A percentile compares a stretch with the other conserved stretches of the same genome.
Evolutionary conservation across 2,888 invertebrate genomes (phyloP).

Genomic region (Allophyes oxyacanthae): DNA sequence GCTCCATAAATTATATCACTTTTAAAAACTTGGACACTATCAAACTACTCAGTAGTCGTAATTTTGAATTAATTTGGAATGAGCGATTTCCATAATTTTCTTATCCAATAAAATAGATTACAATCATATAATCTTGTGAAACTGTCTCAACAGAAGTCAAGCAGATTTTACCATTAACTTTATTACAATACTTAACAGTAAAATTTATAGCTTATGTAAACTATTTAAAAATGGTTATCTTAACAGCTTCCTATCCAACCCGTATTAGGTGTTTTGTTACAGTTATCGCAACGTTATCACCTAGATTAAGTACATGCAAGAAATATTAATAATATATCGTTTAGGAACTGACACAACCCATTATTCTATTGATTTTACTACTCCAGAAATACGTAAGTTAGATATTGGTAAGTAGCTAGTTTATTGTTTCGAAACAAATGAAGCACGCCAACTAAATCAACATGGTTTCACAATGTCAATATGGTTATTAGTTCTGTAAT

Average conservation of each 20-base stretch:
- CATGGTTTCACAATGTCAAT: conserved; percentile 58
- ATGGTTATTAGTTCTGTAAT: conserved; percentile 53
- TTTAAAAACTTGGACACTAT: too few species aligned
- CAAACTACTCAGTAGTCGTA: too few species aligned
- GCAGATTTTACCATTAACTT: conserved; percentile 11
- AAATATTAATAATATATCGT: conserved; percentile 55
- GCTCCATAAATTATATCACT: too few species aligned
- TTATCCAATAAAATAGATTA: too few species aligned
- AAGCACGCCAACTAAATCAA: conserved; percentile 57
- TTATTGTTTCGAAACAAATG: conserved; percentile 45
- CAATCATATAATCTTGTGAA: too few species aligned
- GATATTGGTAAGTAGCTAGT: conserved; percentile 55
- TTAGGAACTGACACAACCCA: conserved; percentile 40
- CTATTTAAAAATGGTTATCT: conserved; percentile 31
- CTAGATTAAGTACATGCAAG: conserved; percentile 49
- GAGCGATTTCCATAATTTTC: too few species aligned
- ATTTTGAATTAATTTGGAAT: too few species aligned
- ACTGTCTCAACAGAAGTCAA: not conserved
- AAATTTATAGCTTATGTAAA: conserved; percentile 41
- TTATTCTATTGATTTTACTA: conserved; percentile 49
- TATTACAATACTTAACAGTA: conserved; percentile 15
- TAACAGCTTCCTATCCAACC: conserved; percentile 34
- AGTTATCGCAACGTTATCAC: conserved; percentile 28
- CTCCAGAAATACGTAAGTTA: conserved; percentile 41
- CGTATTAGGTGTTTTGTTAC: conserved; percentile 43